These are phyloP conservation scores for Haemorhous mexicanus DNA, from an alignment of 2,113 vertebrate genomes.

Conservation along the genomic window DNA sequence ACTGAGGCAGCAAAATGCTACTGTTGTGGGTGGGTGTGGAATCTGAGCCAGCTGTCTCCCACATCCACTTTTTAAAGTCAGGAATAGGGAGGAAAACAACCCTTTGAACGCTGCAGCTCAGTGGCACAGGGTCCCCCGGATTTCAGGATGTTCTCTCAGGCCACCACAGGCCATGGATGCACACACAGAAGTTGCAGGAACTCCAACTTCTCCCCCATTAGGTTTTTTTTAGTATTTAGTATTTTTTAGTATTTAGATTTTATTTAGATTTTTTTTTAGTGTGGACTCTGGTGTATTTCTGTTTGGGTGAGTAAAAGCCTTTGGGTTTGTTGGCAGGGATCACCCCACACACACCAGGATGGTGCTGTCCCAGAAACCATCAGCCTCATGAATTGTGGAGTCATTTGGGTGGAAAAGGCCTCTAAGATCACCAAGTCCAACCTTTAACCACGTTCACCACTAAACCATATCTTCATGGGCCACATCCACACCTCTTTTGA, in stretches of 20 bases:
- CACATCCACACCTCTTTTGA: neutral
- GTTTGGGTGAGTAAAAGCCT: neutral
- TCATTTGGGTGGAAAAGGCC: neutral
- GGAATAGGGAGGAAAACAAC: neutral
- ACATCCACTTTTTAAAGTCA: neutral
- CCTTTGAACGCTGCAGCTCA: neutral
- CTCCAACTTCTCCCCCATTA: neutral
- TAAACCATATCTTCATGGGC: neutral
- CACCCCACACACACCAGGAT: neutral
- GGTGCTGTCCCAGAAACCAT: neutral
- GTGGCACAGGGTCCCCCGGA: neutral
- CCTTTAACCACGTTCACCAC: neutral
- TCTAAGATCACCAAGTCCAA: neutral
- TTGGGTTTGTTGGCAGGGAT: neutral
- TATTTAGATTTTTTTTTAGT: neutral
- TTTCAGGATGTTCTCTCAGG: neutral
- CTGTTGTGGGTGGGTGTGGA: slow-evolving; percentile 21
- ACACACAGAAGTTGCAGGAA: neutral
- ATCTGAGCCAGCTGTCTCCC: slow-evolving; percentile 21
- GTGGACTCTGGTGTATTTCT: neutral
- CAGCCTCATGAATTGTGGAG: neutral
- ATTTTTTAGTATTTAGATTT: neutral
- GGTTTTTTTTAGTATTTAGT: neutral
- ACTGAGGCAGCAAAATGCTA: slow-evolving; percentile 11
- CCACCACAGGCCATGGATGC: neutral